Base-by-base conservation (phyloP, 2,797 vertebrate genomes). In the Okamejei kenojei region DNA sequence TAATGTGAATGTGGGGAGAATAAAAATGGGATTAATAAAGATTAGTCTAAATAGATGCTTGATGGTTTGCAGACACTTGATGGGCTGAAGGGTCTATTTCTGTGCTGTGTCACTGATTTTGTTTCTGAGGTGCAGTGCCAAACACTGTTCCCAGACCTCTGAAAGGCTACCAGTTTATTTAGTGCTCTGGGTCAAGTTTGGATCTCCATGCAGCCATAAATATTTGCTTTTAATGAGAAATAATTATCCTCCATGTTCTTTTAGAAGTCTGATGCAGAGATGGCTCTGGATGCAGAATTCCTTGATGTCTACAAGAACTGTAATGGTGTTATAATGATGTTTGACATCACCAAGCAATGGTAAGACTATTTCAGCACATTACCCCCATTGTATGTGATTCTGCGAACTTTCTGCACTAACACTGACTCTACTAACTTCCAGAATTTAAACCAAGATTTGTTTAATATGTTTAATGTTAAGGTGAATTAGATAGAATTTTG, bases 271-370 rank as follows among this genome's bases (percentile, higher is more conserved):
- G 99, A 99, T 86, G 95, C 96, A 0, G 98, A 99, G 94, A 96
- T 99, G 97, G 99, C 98, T 74, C 96, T 99, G 95, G 99, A 99
- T 92, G 99, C 99, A 0, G 98, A 99, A 96, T 99, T 99, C 95
- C 96, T 99, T 94, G 99, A 99, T 0, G 99, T 99, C 61, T 99
- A 99, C 95, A 99, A 99, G 95, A 99, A 99, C 95, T 99, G 99
- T 94, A 99, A 98, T 0, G 98, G 99, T 0, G 97, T 99, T 45
- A 98, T 99, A 96, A 98, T 99, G 98, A 99, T 99, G 98, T 99
- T 99, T 93, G 99, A 99, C 95, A 99, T 99, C 94, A 99, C 99
- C 95, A 99, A 99, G 94, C 99, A 99, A 95, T 99, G 98, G 99
- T 99, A 95, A 97, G 96, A 73, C 13, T 35, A 77, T 84, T 23